A percentile compares a stretch with the other conserved stretches of the same genome.
phyloP scores from a whole-genome alignment of 2,888 invertebrate species.

The Nephrotoma flavescens region DNA sequence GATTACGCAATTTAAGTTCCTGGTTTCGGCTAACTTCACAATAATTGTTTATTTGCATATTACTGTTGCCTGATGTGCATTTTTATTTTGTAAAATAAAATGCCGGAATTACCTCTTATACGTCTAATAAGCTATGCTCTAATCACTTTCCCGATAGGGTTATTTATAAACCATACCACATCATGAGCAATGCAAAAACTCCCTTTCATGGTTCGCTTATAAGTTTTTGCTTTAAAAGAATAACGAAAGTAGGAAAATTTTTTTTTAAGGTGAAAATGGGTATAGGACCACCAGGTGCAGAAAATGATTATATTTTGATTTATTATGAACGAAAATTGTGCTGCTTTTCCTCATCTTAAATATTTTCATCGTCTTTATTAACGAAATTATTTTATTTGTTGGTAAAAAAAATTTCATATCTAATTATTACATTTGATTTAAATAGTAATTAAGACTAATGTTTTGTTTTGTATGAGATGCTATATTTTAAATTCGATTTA shows the following conservation, averaged over 20 bases:
- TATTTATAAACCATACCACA: not conserved
- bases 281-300: not conserved
- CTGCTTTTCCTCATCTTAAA: not conserved
- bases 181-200: not conserved
- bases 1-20: too few relatives aligned
- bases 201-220: not conserved
- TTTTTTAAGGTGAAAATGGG: not conserved
- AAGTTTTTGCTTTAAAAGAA: not conserved
- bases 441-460: not conserved
- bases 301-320: not conserved
- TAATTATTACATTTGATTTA: not conserved
- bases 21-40: too few relatives aligned
- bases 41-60: too few relatives aligned
- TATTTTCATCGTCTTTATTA: not conserved
- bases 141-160: not conserved
- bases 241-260: not conserved
- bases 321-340: not conserved
- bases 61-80: too few relatives aligned
- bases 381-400: not conserved
- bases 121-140: too few relatives aligned
- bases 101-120: too few relatives aligned
- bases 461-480: not conserved
- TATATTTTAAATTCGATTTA: not conserved
- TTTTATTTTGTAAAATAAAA: too few relatives aligned
- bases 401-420: not conserved